Conservation (phyloP, 2,888 invertebrate species). For the Stictocephala bisonia region DNA sequence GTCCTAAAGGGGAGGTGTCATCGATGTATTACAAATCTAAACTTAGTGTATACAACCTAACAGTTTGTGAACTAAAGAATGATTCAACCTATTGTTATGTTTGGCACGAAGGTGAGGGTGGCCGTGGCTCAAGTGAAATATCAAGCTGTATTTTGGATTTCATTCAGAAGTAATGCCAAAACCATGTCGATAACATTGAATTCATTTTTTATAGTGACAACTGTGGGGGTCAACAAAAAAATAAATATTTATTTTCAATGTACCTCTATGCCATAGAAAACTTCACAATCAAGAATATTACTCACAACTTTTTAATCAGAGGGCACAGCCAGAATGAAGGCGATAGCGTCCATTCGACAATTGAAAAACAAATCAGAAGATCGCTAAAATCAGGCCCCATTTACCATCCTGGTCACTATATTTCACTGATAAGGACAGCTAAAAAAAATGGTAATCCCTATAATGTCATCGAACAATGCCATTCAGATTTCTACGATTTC, state of each 20-base stretch:
- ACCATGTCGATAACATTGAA: not conserved
- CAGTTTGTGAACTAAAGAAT: conserved; percentile 52
- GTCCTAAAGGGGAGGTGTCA: conserved; percentile 59
- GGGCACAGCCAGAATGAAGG: conserved; percentile 57
- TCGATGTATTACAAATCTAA: conserved; percentile 59
- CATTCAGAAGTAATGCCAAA: conserved; percentile 22
- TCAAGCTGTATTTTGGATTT: conserved; percentile 54
- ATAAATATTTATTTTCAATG: conserved; percentile 52
- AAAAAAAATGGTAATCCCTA: conserved; percentile 57
- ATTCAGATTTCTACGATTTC: conserved; percentile 56
- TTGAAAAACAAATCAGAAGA: conserved; percentile 52
- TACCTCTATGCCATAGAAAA: conserved; percentile 52
- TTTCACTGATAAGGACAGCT: conserved; percentile 55
- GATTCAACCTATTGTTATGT: conserved; percentile 54
- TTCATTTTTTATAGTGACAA: conserved; percentile 53
- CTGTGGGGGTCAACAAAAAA: conserved; percentile 56
- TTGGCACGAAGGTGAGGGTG: conserved; percentile 56
- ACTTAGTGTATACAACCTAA: conserved; percentile 53
- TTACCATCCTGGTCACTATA: conserved; percentile 51
- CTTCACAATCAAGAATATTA: conserved; percentile 48
- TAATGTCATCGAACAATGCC: conserved; percentile 55
- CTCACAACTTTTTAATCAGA: conserved; percentile 53
- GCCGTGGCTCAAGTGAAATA: conserved; percentile 56
- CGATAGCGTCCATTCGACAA: conserved; percentile 52
- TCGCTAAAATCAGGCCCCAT: conserved; percentile 51